Conservation (phyloP, 2,113 vertebrate species). For the Odocoileus virginianus region DNA sequence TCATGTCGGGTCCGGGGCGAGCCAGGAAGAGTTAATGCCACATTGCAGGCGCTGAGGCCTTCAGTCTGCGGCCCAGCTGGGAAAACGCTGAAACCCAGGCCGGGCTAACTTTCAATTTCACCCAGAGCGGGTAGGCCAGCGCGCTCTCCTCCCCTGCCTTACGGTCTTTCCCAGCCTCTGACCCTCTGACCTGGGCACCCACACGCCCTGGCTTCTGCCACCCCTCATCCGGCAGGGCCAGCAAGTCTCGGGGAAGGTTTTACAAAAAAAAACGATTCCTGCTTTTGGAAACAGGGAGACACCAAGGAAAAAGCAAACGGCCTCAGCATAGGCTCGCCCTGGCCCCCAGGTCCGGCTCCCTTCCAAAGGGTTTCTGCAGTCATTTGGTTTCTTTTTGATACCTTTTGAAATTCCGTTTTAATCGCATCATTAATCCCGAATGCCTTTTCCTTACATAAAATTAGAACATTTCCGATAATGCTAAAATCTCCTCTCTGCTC, state of each 20-base stretch:
- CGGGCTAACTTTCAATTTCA: background rate
- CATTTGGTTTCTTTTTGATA: background rate
- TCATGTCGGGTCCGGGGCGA: accelerated
- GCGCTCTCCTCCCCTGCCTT: accelerated
- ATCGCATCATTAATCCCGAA: background rate
- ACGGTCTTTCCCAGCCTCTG: background rate
- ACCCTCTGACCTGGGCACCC: background rate
- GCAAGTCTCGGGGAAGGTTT: accelerated
- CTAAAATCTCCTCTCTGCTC: background rate
- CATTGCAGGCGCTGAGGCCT: accelerated
- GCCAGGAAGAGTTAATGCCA: background rate
- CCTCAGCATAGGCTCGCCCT: too few species aligned
- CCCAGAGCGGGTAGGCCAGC: background rate
- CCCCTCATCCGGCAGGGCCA: accelerated
- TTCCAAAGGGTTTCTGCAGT: background rate
- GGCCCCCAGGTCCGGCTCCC: background rate
- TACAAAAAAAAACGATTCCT: background rate
- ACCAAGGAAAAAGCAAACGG: background rate
- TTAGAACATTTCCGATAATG: background rate
- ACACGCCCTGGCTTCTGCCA: accelerated
- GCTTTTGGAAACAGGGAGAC: background rate
- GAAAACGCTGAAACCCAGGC: background rate
- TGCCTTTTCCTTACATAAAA: background rate
- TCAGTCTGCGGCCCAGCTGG: accelerated
- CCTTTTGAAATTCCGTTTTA: background rate